phyloP scores from a whole-genome alignment of 2,113 vertebrate species.

The Callipepla squamata region DNA sequence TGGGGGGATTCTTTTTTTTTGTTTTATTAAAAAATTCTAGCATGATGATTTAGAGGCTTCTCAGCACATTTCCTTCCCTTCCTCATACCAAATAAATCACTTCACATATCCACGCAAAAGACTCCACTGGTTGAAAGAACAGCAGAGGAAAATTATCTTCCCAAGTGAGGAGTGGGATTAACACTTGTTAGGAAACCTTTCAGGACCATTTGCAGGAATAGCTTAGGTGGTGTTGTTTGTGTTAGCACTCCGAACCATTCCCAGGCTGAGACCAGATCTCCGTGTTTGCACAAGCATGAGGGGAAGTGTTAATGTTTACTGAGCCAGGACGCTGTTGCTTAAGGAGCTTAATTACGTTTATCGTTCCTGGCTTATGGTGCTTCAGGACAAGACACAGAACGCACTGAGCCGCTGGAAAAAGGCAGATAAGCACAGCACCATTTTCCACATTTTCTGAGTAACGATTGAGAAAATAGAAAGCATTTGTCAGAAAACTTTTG shows the following conservation, averaged over 20 bases:
- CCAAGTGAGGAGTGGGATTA: conserved; percentile 1
- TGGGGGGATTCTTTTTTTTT: fast-evolving
- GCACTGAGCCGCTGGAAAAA: not conserved
- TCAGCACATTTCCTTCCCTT: fast-evolving
- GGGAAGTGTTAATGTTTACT: conserved; percentile 59
- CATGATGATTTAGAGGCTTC: not conserved
- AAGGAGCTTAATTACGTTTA: conserved; percentile 51
- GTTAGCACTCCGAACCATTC: conserved; percentile 66
- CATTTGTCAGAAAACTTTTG: not conserved
- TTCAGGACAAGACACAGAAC: conserved; percentile 37
- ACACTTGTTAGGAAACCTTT: conserved; percentile 15
- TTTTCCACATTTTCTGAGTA: conserved; percentile 28
- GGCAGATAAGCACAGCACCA: not conserved
- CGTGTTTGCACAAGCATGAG: conserved; percentile 62
- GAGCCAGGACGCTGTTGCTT: conserved; percentile 24
- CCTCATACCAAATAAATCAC: not conserved
- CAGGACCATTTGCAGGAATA: conserved; percentile 43
- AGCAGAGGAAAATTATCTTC: not conserved
- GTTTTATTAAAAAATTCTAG: not conserved
- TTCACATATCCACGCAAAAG: not conserved
- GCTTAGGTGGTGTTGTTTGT: conserved; percentile 57
- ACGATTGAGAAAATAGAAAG: not conserved
- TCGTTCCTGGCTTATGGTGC: not conserved
- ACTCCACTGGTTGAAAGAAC: not conserved
- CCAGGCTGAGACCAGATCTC: conserved; percentile 57